These are phyloP conservation scores for Drosophila colorata DNA, from an alignment of 2,888 invertebrate species.

Conservation along the genomic window DNA sequence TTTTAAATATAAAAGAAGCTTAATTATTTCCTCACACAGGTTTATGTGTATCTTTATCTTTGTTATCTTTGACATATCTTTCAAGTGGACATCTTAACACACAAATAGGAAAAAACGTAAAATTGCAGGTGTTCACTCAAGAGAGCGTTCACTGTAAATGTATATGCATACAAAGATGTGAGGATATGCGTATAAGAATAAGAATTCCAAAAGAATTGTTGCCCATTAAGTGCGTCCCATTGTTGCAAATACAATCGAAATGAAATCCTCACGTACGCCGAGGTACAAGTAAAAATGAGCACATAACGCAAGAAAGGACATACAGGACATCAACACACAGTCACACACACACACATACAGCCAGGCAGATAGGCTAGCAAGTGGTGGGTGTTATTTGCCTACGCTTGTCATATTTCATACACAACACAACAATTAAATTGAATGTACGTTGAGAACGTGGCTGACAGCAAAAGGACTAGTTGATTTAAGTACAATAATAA, in stretches of 20 bases:
- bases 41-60: too few relatives aligned
- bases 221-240: slow-evolving; percentile 53
- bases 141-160: neutral
- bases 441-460: slow-evolving; percentile 55
- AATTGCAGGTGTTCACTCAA: neutral
- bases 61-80: too few relatives aligned
- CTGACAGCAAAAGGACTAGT: slow-evolving; percentile 31
- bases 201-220: slow-evolving; percentile 47
- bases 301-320: slow-evolving; percentile 46
- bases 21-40: too few relatives aligned
- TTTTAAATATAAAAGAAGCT: too few relatives aligned
- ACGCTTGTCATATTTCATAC: slow-evolving; percentile 65
- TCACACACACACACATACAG: slow-evolving; percentile 11
- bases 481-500: slow-evolving; percentile 65
- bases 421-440: slow-evolving; percentile 70
- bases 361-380: slow-evolving; percentile 5
- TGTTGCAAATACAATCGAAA: slow-evolving; percentile 63
- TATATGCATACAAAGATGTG: slow-evolving; percentile 13
- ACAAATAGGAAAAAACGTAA: too few relatives aligned
- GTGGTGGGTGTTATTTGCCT: slow-evolving; percentile 53
- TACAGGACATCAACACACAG: slow-evolving; percentile 10
- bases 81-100: too few relatives aligned
- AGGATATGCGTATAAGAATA: slow-evolving; percentile 29
- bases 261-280: slow-evolving; percentile 65
- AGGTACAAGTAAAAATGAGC: slow-evolving; percentile 62